Base-by-base conservation (phyloP, 2,797 vertebrate species). In the Lagocephalus sceleratus region DNA sequence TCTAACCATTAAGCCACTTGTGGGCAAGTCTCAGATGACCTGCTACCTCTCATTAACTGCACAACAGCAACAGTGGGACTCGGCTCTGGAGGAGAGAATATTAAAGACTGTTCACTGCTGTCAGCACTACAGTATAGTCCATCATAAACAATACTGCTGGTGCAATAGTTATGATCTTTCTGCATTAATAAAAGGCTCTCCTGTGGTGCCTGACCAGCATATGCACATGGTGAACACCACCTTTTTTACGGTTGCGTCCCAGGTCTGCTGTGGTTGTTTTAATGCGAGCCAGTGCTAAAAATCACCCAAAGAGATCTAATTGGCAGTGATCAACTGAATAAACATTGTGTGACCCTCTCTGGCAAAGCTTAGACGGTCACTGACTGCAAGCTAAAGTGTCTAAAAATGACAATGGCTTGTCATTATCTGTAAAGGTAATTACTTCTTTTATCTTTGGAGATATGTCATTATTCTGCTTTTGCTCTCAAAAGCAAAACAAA, bases 221-320 rank as follows among this genome's bases (percentile, higher is more conserved):
- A 69, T n/a, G n/a, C n/a, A 68, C 56, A 59, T 68, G 56, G 43
- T 22, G 58, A 50, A 66, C 49, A 42, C 58, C 49, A 25, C 42
- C 48, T 60, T 40, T 55, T 70, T 70, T 64, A 51, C 71, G 49
- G 26, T 29, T 5, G 26, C 26, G 7, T 29, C 26, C 26, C 35
- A 4, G 4, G 12, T 39, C 35, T 39, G 35, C 35, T 16, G 12
- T 39, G 9, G 15, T 39, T 39, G 26, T 29, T 29, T 16, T 39
- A 39, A 15, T 15, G 6, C 35, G 35, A 39, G 16, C 35, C 35
- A 39, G 35, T 39, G 35, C 35, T 39, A 39, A 39, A 39, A 39
- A 29, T 29, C 26, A 39, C 35, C 35, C 3, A 39, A 3, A 16
- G 35, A 15, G 12, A 39, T 39, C 15, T 39, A 39, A 14, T 16